phyloP scores from a whole-genome alignment of 1,140 invertebrate species.

The Leptopilina boulardi region DNA sequence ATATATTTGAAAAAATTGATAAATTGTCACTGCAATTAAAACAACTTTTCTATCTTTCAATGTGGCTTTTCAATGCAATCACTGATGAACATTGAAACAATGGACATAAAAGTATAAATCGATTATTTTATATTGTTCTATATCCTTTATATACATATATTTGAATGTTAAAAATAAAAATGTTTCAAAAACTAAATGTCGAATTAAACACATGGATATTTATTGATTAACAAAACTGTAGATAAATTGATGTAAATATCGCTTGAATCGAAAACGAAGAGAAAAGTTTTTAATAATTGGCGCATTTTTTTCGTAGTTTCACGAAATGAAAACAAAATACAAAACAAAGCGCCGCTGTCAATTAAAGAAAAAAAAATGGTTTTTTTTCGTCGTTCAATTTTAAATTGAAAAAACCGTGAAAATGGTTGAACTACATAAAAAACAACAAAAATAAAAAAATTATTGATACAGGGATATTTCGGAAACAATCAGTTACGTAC shows the following conservation, averaged over 20 bases:
- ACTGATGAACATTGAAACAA: not conserved
- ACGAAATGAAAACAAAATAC: not conserved
- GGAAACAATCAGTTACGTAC: slow-evolving; percentile 56
- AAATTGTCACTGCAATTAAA: too few species aligned
- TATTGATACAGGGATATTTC: not conserved
- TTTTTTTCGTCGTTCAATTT: not conserved
- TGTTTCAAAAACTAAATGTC: not conserved
- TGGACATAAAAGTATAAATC: not conserved
- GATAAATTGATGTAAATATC: not conserved
- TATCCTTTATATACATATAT: not conserved
- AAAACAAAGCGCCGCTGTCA: not conserved
- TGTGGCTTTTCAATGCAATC: too few species aligned
- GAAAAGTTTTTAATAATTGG: slow-evolving; percentile 2
- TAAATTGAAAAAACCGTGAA: not conserved
- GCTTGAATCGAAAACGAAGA: not conserved
- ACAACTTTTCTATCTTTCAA: too few species aligned
- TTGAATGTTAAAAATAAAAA: not conserved
- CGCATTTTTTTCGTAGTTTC: not conserved
- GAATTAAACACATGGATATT: not conserved
- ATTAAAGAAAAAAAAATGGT: slow-evolving; percentile 8
- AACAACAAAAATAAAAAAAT: too few species aligned
- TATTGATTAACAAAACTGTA: not conserved
- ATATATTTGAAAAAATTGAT: too few species aligned
- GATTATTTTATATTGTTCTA: not conserved
- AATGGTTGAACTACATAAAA: not conserved